Evolutionary conservation across 2,113 vertebrate species (phyloP).

Genomic region (Petromus typicus): DNA sequence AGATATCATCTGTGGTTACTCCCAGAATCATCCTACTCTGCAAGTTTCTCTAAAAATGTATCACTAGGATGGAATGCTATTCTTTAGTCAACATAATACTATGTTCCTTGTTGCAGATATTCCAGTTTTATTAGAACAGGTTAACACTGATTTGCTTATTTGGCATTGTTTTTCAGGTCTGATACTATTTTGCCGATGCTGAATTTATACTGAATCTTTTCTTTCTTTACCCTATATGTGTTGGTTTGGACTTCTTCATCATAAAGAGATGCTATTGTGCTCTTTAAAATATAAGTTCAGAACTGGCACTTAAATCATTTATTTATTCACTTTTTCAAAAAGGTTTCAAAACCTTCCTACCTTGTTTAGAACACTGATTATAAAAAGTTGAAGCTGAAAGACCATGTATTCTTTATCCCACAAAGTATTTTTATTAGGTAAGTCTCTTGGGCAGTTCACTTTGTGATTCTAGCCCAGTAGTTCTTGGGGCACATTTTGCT

Average conservation of each 20-base stretch:
- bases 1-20: neutral
- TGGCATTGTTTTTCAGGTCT: neutral
- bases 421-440: neutral
- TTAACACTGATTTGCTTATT: neutral
- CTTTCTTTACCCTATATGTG: neutral
- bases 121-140: neutral
- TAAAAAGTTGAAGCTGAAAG: neutral
- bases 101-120: neutral
- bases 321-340: neutral
- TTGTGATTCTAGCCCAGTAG: neutral
- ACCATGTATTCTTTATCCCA: neutral
- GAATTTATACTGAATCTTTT: neutral
- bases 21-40: neutral
- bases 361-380: neutral
- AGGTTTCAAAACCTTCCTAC: neutral
- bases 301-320: neutral
- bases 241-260: constrained; percentile 18
- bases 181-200: neutral
- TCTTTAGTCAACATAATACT: neutral
- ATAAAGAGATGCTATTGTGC: neutral
- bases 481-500: neutral
- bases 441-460: neutral
- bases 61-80: neutral
- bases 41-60: constrained; percentile 41
- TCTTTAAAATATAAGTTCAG: constrained; percentile 21